Conservation (phyloP, 2,888 invertebrate genomes). For the Epirrita christyi region DNA sequence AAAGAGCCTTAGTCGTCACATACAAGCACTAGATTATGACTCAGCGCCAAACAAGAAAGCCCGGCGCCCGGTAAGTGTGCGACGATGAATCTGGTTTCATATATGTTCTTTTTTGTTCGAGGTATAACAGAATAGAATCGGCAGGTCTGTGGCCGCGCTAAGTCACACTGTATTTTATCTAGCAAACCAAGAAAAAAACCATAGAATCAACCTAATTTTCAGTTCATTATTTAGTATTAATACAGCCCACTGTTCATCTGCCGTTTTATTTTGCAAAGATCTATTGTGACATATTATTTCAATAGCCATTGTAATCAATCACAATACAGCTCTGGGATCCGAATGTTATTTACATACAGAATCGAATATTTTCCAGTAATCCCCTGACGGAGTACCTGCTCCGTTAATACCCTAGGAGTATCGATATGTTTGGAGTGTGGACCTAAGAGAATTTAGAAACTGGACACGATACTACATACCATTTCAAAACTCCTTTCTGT, state of each 20-base stretch:
- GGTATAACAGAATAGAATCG: too few species aligned
- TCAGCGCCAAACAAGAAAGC: too few species aligned
- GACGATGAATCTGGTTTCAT: too few species aligned
- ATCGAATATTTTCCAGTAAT: constrained; percentile 31
- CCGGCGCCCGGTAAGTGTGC: too few species aligned
- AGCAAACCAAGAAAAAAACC: too few species aligned
- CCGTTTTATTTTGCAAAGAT: constrained; percentile 10
- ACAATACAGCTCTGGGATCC: constrained; percentile 18
- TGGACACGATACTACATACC: not conserved
- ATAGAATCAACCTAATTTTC: not conserved
- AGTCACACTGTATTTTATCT: too few species aligned
- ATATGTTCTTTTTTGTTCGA: too few species aligned
- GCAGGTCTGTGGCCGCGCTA: too few species aligned
- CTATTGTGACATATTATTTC: constrained; percentile 6
- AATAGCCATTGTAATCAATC: constrained; percentile 26
- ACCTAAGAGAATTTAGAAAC: not conserved
- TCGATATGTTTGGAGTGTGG: constrained; percentile 11
- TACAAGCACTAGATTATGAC: too few species aligned
- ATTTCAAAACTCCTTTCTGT: not conserved
- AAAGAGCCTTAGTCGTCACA: too few species aligned
- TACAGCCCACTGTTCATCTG: not conserved
- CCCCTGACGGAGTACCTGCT: constrained; percentile 16
- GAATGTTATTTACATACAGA: constrained; percentile 26
- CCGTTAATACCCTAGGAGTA: constrained; percentile 9
- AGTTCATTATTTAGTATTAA: not conserved